A percentile compares a stretch with the other conserved stretches of the same genome.
Evolutionary conservation across 2,113 vertebrate genomes (phyloP).

Genomic region (Pagrus major): DNA sequence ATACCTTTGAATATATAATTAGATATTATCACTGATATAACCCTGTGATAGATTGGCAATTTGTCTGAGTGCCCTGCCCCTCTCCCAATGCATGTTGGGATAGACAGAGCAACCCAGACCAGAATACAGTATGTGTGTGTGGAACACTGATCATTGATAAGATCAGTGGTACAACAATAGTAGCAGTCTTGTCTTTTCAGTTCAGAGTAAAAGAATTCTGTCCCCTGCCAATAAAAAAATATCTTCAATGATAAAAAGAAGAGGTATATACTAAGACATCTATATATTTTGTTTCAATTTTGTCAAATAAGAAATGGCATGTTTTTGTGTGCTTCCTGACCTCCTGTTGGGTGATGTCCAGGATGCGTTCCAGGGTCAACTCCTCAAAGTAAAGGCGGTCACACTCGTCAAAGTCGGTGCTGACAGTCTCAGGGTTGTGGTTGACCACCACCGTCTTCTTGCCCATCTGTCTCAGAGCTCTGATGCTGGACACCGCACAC

Average conservation of each 20-base stretch:
- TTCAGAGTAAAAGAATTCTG: no score
- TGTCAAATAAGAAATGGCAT: background rate
- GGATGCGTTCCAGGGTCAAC: constrained; percentile 93
- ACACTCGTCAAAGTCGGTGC: constrained; percentile 98
- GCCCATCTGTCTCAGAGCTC: constrained; percentile 90
- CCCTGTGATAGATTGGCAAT: background rate
- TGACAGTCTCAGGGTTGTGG: constrained; percentile 97
- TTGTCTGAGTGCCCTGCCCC: background rate
- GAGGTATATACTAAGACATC: background rate
- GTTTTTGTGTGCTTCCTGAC: constrained; percentile 74
- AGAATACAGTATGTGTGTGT: background rate
- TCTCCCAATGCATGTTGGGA: background rate
- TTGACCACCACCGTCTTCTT: constrained; percentile 94
- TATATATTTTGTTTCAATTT: background rate
- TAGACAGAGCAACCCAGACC: background rate
- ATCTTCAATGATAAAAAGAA: background rate
- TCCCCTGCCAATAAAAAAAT: background rate
- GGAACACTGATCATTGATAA: background rate
- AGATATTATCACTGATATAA: constrained; percentile 6
- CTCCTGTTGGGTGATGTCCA: constrained; percentile 96
- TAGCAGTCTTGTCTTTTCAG: no score
- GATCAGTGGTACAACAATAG: background rate
- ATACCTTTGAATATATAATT: constrained; percentile 26
- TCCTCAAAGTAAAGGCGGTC: constrained; percentile 98
- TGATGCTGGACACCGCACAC: constrained; percentile 96